A percentile compares a stretch with the other conserved stretches of the same genome.
Evolutionary conservation across 2,888 invertebrate species (phyloP).

Genomic region (Eristalis arbustorum): DNA sequence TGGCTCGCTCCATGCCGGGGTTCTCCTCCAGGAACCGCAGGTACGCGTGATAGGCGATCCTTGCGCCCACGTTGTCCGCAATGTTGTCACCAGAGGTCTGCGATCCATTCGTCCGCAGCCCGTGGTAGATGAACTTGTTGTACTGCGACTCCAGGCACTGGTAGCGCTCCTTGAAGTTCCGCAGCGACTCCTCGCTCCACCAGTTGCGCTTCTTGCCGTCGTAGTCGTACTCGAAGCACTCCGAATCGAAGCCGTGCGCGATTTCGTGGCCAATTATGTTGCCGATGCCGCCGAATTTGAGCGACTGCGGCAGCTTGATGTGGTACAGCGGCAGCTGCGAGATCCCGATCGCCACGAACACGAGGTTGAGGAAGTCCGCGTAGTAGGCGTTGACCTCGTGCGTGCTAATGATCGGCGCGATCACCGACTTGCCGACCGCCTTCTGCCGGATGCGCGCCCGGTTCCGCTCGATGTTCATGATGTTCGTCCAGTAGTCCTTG

Average conservation of each 20-base stretch:
- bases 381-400: conserved; percentile 77
- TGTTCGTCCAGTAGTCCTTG: conserved; percentile 73
- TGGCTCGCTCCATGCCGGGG: conserved; percentile 79
- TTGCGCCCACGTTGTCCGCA: conserved; percentile 94
- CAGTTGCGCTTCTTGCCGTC: conserved; percentile 76
- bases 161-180: conserved; percentile 77
- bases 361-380: conserved; percentile 76
- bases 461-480: conserved; percentile 73
- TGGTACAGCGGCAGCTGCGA: conserved; percentile 77
- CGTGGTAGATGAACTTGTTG: conserved; percentile 75
- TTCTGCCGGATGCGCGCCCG: conserved; percentile 72
- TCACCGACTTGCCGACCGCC: conserved; percentile 74
- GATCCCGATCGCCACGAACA: conserved; percentile 76
- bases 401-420: conserved; percentile 75
- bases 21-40: conserved; percentile 78
- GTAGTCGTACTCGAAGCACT: conserved; percentile 76
- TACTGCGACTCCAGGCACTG: conserved; percentile 77
- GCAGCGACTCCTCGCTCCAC: conserved; percentile 75
- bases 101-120: conserved; percentile 76
- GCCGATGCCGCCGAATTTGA: conserved; percentile 76
- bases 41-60: conserved; percentile 94
- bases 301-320: conserved; percentile 73
- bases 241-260: conserved; percentile 77
- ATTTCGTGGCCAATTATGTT: conserved; percentile 77
- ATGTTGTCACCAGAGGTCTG: conserved; percentile 88